Percentiles rank a stretch among this genome's conserved stretches.
Evolutionary conservation across 2,113 vertebrate species (phyloP).

Genomic region (Trematocara marginatum): DNA sequence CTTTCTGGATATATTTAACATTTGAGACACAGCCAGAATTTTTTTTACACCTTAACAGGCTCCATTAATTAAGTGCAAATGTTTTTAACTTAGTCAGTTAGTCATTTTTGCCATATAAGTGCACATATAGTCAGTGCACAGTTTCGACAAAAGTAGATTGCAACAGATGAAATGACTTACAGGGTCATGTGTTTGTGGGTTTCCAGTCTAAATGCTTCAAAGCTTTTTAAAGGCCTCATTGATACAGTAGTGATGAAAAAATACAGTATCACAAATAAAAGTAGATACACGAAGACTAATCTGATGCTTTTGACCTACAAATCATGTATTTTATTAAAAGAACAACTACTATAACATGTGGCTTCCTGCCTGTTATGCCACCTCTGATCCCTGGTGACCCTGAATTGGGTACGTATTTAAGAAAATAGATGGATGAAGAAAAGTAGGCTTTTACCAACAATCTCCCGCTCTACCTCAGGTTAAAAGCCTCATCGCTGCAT

Average conservation of each 20-base stretch:
- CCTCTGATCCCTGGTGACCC: neutral
- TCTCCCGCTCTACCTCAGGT: accelerated
- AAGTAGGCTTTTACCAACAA: neutral
- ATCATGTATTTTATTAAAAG: neutral
- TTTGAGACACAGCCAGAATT: accelerated
- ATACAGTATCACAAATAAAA: neutral
- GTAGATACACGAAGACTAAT: neutral
- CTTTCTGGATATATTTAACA: neutral
- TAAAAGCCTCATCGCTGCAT: no score
- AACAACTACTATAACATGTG: accelerated
- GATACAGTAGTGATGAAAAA: neutral
- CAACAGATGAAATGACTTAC: neutral
- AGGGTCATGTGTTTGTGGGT: neutral
- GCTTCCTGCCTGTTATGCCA: neutral
- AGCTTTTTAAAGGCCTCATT: accelerated
- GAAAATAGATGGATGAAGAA: neutral
- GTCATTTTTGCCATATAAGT: neutral
- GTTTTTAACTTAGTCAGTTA: neutral
- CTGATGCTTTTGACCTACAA: neutral
- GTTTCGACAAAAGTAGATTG: accelerated
- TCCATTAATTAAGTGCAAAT: neutral
- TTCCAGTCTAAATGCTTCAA: neutral
- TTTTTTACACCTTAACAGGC: neutral
- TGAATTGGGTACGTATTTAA: neutral
- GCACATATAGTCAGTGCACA: neutral